phyloP scores from a whole-genome alignment of 2,113 vertebrate genomes.

The Channa argus region DNA sequence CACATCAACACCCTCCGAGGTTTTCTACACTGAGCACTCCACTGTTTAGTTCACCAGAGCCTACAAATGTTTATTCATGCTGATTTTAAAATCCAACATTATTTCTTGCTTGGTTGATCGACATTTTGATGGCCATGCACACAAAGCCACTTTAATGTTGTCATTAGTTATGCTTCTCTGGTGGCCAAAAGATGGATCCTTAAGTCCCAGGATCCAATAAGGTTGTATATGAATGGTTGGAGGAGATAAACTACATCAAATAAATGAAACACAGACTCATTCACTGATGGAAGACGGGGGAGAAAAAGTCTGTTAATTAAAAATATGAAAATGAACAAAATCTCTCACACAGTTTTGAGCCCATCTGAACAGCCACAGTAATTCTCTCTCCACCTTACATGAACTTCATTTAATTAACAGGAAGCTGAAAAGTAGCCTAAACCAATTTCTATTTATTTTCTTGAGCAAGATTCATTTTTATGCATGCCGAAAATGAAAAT shows the following conservation, averaged over 20 bases:
- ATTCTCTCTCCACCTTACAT: slow-evolving; percentile 59
- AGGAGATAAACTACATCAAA: slow-evolving; percentile 83
- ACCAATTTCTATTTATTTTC: slow-evolving; percentile 44
- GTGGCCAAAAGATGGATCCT: slow-evolving; percentile 83
- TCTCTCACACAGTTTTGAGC: slow-evolving; percentile 72
- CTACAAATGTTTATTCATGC: slow-evolving; percentile 82
- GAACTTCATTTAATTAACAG: slow-evolving; percentile 56
- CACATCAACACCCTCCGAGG: slow-evolving; percentile 40
- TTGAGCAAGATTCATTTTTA: slow-evolving; percentile 32
- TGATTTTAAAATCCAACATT: slow-evolving; percentile 82
- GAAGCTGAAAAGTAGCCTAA: slow-evolving; percentile 26
- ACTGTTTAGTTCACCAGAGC: slow-evolving; percentile 22
- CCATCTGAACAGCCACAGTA: slow-evolving; percentile 57
- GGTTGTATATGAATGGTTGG: slow-evolving; percentile 79
- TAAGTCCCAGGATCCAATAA: slow-evolving; percentile 77
- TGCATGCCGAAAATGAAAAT: slow-evolving; percentile 7
- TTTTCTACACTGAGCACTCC: slow-evolving; percentile 31
- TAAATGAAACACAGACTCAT: slow-evolving; percentile 72
- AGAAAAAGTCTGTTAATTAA: slow-evolving; percentile 80
- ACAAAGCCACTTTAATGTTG: slow-evolving; percentile 83
- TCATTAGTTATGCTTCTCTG: slow-evolving; percentile 87
- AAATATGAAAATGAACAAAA: slow-evolving; percentile 86
- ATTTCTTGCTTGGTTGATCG: slow-evolving; percentile 85
- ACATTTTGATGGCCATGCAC: slow-evolving; percentile 79
- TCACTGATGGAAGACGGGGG: slow-evolving; percentile 75